Base-by-base conservation (phyloP, 1,140 invertebrate species). In the Conus betulinus region DNA sequence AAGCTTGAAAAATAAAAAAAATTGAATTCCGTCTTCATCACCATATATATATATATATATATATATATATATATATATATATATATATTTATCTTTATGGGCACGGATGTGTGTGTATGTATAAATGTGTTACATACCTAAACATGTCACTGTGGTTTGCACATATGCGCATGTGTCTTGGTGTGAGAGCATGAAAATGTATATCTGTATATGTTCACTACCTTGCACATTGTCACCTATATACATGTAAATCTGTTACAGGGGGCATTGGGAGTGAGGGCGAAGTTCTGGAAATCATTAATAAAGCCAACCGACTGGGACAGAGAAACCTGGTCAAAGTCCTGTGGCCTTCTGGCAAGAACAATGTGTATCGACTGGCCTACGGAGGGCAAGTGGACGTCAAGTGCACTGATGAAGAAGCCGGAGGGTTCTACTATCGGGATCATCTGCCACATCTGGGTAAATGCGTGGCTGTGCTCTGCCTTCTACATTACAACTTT, bases 301-400 rank as follows among this genome's bases (percentile, higher is more conserved):
- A 63, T 10, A 25, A 60, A 63, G 55, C 53, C 55, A 25, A 6
- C 53, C 8, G 11, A 10, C 53, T 11, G 4, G 57, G 57, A 60
- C 60, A 84, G 55, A 84, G 82, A 39, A 84, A 84, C 82, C 82
- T 84, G 5, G 82, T 52, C 55, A 25, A 39, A 25, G 82, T 84
- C 4, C 6, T 23, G 4, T 84, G 82, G 82, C 82, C 82, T 53
- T 39, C 6, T 10, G 82, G 82, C 20, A 60, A 60, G 82, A 27
- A 25, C 23, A 63, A 84, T 25, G 53, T 84, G 52, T 84, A 84
- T 55, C 82, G 82, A 63, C 20, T 84, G 57, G 82, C 55, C 27
- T 84, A 63, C 57, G 82, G 63, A 63, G 82, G 82, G 25, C 55
- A 84, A 8, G 82, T 84, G 55, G 82, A 84, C 82, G n/a, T 84